Base-by-base conservation (phyloP, 1,140 invertebrate genomes). In the Mycetomoellerius zeteki region DNA sequence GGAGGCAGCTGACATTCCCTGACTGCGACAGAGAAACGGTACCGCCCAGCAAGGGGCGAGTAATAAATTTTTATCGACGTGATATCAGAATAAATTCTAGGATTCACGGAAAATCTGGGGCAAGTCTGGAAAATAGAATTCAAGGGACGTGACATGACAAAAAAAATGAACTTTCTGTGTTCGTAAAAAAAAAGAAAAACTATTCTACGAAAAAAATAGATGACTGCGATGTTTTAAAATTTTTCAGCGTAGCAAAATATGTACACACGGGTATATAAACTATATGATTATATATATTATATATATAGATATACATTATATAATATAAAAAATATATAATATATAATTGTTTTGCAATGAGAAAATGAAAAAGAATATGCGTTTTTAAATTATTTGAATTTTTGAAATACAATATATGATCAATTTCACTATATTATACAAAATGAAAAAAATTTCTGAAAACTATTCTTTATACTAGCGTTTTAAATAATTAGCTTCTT, bases 1-100 rank as follows among this genome's bases (percentile, higher is more conserved):
- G 91, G 89, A 94, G 92, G 93, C 93, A 94, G 93, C 93, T 94
- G 94, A 94, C 92, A 93, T 93, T 93, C 89, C 85, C 91, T 94
- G 93, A 93, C 93, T 91, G 91, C 90, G 91, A 93, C 89, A 91
- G 93, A 87, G 78, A 90, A 75, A 88, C 91, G 89, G 90, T 91
- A 91, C 92, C 89, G 92, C 86, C 89, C 91, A 91, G 92, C 89
- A 92, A 93, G 89, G 92, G 89, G 86, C 86, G 86, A 85, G 85
- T 88, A 86, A 91, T 89, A 84, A 90, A 90, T 89, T 92, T 81
- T 88, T 88, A 82, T 90, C 30, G 56, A 60, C 19, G 16, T 8
- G 50, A 60, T 65, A 80, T 65, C 16, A 4, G 52, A 27, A 87
- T 43, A 58, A 71, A 69, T 47, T 43, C 43, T 54, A 30, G 14